Base-by-base conservation (phyloP, 2,797 vertebrate genomes). In the Oryzias dopingdopingensis region DNA sequence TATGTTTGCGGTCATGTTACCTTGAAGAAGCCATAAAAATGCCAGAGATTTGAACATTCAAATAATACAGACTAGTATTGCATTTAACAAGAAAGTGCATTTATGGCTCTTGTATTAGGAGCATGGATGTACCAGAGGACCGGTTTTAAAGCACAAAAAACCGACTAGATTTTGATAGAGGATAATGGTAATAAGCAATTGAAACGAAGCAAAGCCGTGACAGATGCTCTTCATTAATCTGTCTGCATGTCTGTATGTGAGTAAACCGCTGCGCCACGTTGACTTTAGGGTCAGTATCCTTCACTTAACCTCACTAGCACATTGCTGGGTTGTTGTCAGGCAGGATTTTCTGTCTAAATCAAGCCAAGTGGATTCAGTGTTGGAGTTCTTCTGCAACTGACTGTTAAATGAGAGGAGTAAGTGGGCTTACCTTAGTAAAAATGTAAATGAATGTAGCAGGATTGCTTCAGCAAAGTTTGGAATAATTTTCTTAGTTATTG, bases 111-210 rank as follows among this genome's bases (percentile, higher is more conserved):
- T 67, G 52, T 56, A 77, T 52, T 63, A 70, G 73, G 62, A 76
- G 76, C 70, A 70, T 75, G 79, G 45, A 72, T 62, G 50, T 76
- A 59, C 45, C 37, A 62, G 70, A 74, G 62, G 79, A 79, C 71
- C 77, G 74, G 51, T 74, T 77, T 75, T 65, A 67, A 65, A 77
- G 76, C 24, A 29, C 72, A 69, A 70, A 80, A 78, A 70, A 42
- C 65, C 17, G 61, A 71, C 76, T 64, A 76, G 71, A 82, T 86
- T 76, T 67, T 74, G 74, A 86, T 80, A 29, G 84, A 72, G 83
- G 80, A 80, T 85, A 83, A 89, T 89, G 85, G 82, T 85, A 91
- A 92, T 92, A 88, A 89, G 79, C 85, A 74, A 86, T 77, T 88
- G 75, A 88, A 91, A 90, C 89, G 84, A 84, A 86, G 89, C 89